Conservation (phyloP, 2,113 vertebrate species). For the Oncorhynchus kisutch region DNA sequence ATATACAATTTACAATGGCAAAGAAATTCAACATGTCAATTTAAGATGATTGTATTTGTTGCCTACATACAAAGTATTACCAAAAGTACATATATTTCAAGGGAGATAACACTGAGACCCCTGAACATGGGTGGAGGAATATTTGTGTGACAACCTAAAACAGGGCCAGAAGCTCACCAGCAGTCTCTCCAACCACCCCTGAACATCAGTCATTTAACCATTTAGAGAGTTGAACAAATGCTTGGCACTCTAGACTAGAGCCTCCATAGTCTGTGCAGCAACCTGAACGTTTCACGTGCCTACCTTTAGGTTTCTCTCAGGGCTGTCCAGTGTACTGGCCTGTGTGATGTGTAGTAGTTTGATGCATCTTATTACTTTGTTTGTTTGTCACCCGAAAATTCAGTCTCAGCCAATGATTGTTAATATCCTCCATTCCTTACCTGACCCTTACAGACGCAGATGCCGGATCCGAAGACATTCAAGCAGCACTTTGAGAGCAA, state of each 20-base stretch:
- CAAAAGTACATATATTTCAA: neutral
- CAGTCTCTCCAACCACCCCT: slow-evolving; percentile 39
- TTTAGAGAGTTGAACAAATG: too few species aligned
- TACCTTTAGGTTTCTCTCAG: too few species aligned
- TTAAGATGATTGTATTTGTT: too few species aligned
- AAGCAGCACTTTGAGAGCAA: slow-evolving; percentile 87
- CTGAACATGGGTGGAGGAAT: slow-evolving; percentile 5
- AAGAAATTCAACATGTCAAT: too few species aligned
- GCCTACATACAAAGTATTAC: too few species aligned
- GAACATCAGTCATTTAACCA: neutral
- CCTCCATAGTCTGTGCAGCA: too few species aligned
- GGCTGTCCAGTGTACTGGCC: neutral
- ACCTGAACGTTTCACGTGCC: too few species aligned
- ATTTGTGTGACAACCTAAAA: slow-evolving; percentile 29
- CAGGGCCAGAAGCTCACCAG: slow-evolving; percentile 54
- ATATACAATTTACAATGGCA: too few species aligned
- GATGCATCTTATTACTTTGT: neutral
- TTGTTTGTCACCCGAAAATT: neutral
- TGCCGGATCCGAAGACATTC: slow-evolving; percentile 85
- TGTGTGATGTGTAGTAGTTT: neutral
- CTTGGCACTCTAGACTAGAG: too few species aligned
- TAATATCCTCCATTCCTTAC: neutral
- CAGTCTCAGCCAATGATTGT: neutral
- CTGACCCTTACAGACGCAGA: slow-evolving; percentile 72
- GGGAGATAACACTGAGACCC: slow-evolving; percentile 45